phyloP scores from a whole-genome alignment of 1,140 invertebrate species.

The Penaeus chinensis region DNA sequence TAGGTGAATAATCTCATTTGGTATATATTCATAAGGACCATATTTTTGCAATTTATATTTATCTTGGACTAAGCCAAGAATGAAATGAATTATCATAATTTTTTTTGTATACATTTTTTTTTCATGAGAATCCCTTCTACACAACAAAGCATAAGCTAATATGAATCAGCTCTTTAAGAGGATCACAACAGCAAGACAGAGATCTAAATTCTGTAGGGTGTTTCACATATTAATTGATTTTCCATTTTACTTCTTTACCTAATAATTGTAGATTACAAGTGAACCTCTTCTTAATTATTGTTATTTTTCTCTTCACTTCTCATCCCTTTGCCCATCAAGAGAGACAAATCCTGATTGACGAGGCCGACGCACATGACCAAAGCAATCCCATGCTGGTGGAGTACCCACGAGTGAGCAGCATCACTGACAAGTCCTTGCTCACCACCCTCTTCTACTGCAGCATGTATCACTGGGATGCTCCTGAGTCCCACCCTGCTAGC shows the following conservation, averaged over 20 bases:
- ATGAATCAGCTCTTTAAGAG: too few species aligned
- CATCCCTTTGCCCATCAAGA: background rate
- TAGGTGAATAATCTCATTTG: constrained; percentile 61
- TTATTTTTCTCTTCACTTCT: background rate
- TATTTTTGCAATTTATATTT: background rate
- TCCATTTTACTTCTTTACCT: background rate
- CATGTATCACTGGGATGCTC: constrained; percentile 68
- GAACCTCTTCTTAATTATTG: background rate
- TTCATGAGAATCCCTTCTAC: too few species aligned
- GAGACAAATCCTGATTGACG: constrained; percentile 64
- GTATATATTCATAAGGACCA: constrained; percentile 29
- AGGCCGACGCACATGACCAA: constrained; percentile 64
- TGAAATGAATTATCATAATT: background rate
- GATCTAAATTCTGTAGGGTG: too few species aligned
- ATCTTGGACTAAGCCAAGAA: background rate
- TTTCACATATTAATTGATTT: too few species aligned
- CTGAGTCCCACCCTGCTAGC: constrained; percentile 66
- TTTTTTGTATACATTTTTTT: too few species aligned
- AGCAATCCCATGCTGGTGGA: constrained; percentile 59
- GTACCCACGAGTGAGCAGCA: constrained; percentile 48
- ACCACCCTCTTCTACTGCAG: constrained; percentile 70
- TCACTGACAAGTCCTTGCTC: constrained; percentile 67
- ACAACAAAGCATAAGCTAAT: too few species aligned
- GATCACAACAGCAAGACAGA: too few species aligned
- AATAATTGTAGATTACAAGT: background rate